phyloP scores from a whole-genome alignment of 2,797 vertebrate species.

The Pitangus sulphuratus region DNA sequence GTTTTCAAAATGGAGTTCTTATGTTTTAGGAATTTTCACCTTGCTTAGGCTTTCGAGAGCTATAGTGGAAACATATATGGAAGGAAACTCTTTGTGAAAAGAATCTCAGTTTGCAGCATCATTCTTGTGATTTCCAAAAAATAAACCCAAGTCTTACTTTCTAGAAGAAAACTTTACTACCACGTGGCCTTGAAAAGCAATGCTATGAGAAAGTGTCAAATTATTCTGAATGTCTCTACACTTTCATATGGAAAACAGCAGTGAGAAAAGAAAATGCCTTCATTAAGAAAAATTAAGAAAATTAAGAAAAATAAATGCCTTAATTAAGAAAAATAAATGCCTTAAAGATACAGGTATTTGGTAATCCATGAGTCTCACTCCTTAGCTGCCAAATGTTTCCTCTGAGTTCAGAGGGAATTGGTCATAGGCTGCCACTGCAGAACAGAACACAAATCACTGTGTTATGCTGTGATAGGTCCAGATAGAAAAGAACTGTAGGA shows the following conservation, averaged over 20 bases:
- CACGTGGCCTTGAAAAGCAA: neutral
- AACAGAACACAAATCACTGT: neutral
- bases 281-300: neutral
- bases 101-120: neutral
- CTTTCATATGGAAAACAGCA: neutral
- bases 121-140: neutral
- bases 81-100: neutral
- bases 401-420: neutral
- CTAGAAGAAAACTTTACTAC: neutral
- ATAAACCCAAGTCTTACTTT: neutral
- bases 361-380: neutral
- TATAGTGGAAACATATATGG: neutral
- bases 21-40: neutral
- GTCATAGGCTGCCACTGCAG: neutral
- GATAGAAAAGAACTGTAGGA: neutral
- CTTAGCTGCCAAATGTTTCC: neutral
- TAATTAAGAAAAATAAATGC: neutral
- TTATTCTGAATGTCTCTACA: neutral
- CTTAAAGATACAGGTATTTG: neutral
- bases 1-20: neutral
- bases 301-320: neutral
- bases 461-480: accelerated
- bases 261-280: neutral
- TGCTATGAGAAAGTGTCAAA: neutral
- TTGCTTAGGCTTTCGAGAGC: neutral